These are phyloP conservation scores for Theropithecus gelada DNA, from an alignment of 2,113 vertebrate genomes.

Conservation along the genomic window DNA sequence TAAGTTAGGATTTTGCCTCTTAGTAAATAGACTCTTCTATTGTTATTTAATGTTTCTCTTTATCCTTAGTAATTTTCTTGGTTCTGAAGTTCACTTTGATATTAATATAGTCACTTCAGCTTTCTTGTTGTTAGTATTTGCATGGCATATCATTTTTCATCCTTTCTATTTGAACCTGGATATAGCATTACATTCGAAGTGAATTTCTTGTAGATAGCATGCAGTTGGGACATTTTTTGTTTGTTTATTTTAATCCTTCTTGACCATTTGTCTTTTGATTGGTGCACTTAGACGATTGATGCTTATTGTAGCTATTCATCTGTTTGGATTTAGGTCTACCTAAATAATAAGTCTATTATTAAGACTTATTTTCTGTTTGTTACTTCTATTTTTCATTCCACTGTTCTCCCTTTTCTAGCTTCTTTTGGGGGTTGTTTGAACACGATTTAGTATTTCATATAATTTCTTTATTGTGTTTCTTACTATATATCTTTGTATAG, in stretches of 20 bases:
- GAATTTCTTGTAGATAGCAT: background rate
- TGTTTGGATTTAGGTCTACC: background rate
- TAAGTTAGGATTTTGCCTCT: background rate
- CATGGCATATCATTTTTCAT: background rate
- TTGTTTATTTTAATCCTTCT: background rate
- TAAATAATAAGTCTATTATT: background rate
- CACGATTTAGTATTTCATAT: background rate
- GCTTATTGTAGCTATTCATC: background rate
- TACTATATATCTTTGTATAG: background rate
- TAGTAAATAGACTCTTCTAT: background rate
- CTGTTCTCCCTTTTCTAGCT: background rate
- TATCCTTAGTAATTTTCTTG: background rate
- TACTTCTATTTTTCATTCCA: background rate
- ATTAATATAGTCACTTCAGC: background rate
- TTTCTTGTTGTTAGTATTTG: background rate
- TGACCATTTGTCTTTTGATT: background rate
- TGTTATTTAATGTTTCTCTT: background rate
- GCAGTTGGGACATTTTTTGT: background rate
- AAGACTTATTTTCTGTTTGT: background rate
- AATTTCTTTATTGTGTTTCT: background rate
- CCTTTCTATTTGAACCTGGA: background rate
- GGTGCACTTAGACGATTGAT: background rate
- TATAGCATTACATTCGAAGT: background rate
- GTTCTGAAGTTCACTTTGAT: background rate
- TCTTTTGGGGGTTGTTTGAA: background rate